Evolutionary conservation across 1,140 invertebrate genomes (phyloP), one percentile per base, ranked within the genome.

Genomic region (Colletes gigas): DNA sequence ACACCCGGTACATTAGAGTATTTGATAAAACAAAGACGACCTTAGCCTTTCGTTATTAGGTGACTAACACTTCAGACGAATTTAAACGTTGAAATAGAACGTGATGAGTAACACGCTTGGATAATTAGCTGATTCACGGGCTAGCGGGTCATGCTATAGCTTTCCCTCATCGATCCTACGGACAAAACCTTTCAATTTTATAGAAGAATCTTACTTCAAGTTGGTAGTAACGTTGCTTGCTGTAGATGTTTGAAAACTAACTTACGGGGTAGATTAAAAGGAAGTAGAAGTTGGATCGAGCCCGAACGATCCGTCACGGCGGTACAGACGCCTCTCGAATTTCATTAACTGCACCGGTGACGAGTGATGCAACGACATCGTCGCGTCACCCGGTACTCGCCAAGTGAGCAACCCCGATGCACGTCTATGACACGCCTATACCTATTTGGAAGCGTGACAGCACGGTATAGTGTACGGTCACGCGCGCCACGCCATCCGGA

Each of bases 401-500:
- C n/a, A 50, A 72, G 30, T 3, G 69, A 73, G 60, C 77, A 73
- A 73, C 50, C 60, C n/a, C 17, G 9, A 47, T 15, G n/a, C 39
- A 21, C 30, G n/a, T 73, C 69, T 72, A 57, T 50, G 77, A 66
- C 62, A 73, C 70, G 63, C 52, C 63, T 80, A 30, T 74, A 65
- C n/a, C 62, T 74, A 67, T 80, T 80, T 59, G 70, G 39, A 74
- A 76, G 66, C 63, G 57, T 70, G 62, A 82, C 80, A 69, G 50
- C 62, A 62, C 41, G 75, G 74, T 66, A 79, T 78, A 63, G 73
- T 62, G 75, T 47, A 62, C 67, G 72, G 70, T 84, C 81, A 83
- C 47, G 70, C 63, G 57, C 74, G 47, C 76, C 65, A 73, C 65
- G 17, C 66, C 59, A 54, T 83, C 76, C 54, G 63, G 57, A 83